Conservation (phyloP, 2,888 invertebrate species). For the Megaustenia siamemsis region DNA sequence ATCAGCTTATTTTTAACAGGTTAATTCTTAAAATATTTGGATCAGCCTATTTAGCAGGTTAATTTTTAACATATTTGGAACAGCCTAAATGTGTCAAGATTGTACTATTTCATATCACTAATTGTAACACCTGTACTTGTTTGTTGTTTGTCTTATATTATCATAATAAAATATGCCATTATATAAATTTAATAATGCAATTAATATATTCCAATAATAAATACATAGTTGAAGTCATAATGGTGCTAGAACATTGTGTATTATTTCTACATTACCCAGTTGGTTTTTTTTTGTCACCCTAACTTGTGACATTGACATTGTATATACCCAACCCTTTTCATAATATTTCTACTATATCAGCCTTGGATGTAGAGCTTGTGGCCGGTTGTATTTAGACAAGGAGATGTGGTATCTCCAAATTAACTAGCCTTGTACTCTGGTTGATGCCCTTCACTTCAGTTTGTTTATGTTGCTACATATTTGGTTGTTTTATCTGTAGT, state of each 20-base stretch:
- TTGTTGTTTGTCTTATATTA: neutral
- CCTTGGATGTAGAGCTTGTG: neutral
- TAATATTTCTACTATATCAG: constrained; percentile 34
- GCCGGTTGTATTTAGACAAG: neutral
- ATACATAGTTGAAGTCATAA: constrained; percentile 42
- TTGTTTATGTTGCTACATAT: constrained; percentile 6
- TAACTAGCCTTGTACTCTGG: neutral
- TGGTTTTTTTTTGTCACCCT: neutral
- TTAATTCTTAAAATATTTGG: no score
- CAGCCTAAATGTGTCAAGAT: no score
- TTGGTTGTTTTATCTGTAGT: neutral
- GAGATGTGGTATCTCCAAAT: constrained; percentile 22
- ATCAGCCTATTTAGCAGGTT: no score
- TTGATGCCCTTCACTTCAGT: neutral
- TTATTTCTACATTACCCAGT: neutral
- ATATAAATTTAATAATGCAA: constrained; percentile 36
- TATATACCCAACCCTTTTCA: constrained; percentile 30
- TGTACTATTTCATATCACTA: neutral
- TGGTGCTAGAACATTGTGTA: constrained; percentile 40
- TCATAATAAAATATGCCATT: constrained; percentile 3
- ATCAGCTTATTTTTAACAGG: no score
- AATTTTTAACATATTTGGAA: no score
- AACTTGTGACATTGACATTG: neutral
- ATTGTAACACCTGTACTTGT: neutral
- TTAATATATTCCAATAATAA: constrained; percentile 45